These are phyloP conservation scores for Onychorhynchus coronatus DNA, from an alignment of 2,113 vertebrate genomes.

Conservation along the genomic window DNA sequence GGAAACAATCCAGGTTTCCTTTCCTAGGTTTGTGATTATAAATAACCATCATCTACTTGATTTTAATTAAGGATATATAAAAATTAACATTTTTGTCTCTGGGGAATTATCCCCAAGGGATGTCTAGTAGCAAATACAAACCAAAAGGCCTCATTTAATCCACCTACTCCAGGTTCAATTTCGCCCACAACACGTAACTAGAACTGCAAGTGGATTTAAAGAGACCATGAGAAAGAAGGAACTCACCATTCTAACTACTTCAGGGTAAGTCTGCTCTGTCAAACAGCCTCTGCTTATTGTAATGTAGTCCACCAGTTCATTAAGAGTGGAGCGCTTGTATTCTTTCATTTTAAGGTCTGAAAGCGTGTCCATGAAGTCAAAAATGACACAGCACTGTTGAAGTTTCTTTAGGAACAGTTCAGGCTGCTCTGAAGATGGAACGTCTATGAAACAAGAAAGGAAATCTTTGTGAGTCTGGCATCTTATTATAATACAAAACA, in stretches of 20 bases:
- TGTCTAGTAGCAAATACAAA: conserved; percentile 1
- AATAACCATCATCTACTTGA: not conserved
- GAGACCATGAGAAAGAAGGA: conserved; percentile 70
- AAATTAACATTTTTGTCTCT: not conserved
- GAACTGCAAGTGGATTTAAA: conserved; percentile 34
- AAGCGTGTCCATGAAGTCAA: conserved; percentile 99
- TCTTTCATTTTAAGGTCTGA: conserved; percentile 99
- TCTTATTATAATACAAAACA: conserved; percentile 73
- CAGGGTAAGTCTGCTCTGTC: conserved; percentile 98
- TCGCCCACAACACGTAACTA: not conserved
- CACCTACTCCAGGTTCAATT: conserved; percentile 24
- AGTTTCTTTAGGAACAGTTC: conserved; percentile 99
- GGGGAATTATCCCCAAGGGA: conserved; percentile 19
- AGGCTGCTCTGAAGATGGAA: conserved; percentile 96
- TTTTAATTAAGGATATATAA: conserved; percentile 14
- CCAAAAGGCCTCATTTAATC: conserved; percentile 50
- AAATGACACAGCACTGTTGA: conserved; percentile 99
- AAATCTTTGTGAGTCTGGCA: conserved; percentile 74
- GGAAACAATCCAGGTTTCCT: not conserved
- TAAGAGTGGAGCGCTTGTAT: conserved; percentile 99
- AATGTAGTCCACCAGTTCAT: conserved; percentile 99
- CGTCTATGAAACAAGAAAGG: conserved; percentile 85
- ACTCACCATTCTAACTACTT: conserved; percentile 99
- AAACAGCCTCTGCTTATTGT: conserved; percentile 99
- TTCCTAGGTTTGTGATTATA: not conserved